Conservation (phyloP, 1,140 invertebrate species). For the Trichonephila clavata region DNA sequence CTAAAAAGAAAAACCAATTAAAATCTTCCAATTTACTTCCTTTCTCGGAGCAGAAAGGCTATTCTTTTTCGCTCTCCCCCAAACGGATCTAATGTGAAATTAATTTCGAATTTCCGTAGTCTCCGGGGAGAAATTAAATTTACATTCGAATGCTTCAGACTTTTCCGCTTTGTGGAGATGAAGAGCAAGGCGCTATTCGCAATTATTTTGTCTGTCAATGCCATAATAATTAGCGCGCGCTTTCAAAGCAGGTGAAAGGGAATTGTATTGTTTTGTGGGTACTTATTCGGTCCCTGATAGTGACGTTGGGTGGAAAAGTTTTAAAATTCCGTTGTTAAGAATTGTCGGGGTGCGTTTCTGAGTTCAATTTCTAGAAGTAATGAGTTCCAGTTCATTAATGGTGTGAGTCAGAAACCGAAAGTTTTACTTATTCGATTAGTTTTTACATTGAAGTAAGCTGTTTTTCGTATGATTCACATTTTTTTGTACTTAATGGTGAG, state of each 20-base stretch:
- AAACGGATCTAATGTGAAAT: constrained; percentile 62
- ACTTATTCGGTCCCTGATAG: constrained; percentile 6
- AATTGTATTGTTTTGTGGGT: constrained; percentile 38
- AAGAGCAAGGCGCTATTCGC: constrained; percentile 21
- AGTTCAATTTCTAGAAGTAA: neutral
- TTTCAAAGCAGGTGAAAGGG: constrained; percentile 22
- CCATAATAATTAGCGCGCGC: constrained; percentile 48
- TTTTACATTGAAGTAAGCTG: too few species aligned
- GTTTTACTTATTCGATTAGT: too few species aligned
- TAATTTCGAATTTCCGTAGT: constrained; percentile 33
- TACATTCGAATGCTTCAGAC: constrained; percentile 42
- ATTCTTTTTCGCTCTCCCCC: neutral
- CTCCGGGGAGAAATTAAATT: constrained; percentile 54
- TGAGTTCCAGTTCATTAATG: neutral
- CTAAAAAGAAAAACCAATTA: constrained; percentile 5
- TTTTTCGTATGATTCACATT: too few species aligned
- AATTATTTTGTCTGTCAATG: constrained; percentile 71
- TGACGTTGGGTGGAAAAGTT: constrained; percentile 25
- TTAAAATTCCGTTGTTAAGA: neutral
- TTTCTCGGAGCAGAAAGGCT: neutral
- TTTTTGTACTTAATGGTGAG: neutral
- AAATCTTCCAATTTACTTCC: neutral
- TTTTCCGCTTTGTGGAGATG: neutral
- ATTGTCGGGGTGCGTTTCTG: neutral
- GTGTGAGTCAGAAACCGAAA: neutral